Percentiles rank a stretch among this genome's conserved stretches.
Conservation (phyloP, 2,113 vertebrate species). For the Gopherus evgoodei region DNA sequence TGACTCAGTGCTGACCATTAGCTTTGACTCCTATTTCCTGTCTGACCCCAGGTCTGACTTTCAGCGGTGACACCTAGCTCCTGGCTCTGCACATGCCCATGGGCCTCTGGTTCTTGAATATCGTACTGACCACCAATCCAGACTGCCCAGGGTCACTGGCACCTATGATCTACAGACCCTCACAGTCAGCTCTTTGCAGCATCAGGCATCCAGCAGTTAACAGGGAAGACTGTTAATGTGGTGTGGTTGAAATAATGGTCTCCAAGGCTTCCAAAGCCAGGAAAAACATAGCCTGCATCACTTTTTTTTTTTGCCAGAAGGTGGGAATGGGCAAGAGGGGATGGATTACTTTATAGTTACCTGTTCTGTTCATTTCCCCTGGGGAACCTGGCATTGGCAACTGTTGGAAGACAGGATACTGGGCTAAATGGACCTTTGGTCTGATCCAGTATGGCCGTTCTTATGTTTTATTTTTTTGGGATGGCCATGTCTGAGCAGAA, state of each 20-base stretch:
- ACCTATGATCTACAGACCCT: not conserved
- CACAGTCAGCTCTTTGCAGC: constrained; percentile 33
- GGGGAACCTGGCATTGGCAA: too few relatives aligned
- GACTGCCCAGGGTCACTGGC: not conserved
- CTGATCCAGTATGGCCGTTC: too few relatives aligned
- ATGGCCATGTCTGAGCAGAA: not conserved
- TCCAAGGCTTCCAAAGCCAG: not conserved
- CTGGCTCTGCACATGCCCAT: not conserved
- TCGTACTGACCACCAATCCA: not conserved
- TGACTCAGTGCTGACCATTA: not conserved
- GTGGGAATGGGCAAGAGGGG: too few relatives aligned
- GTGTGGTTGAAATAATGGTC: not conserved
- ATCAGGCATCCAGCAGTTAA: not conserved
- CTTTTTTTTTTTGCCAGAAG: not conserved
- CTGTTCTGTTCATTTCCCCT: too few relatives aligned
- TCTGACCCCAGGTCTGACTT: not conserved
- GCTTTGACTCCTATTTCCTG: not conserved
- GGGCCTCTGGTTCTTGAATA: not conserved
- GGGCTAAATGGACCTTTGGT: too few relatives aligned
- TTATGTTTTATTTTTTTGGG: not conserved
- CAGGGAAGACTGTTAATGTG: not conserved
- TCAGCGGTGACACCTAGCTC: not conserved
- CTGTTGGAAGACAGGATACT: too few relatives aligned
- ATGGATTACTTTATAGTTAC: too few relatives aligned
- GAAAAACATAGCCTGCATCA: not conserved